Base-by-base conservation (phyloP, 2,797 vertebrate genomes). In the Scarus forsteni region DNA sequence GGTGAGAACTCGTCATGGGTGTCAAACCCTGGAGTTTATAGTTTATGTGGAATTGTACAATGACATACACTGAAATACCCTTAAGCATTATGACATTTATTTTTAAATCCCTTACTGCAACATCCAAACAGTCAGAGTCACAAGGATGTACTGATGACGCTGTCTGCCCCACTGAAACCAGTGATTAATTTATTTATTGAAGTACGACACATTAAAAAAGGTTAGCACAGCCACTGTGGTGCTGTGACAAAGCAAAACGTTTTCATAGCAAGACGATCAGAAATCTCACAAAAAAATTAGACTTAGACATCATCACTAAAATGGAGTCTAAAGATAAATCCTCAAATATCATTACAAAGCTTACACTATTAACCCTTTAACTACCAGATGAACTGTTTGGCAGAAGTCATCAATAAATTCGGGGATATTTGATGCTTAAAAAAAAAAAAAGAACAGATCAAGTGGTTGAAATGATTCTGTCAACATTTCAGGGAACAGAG, bases 91-190 rank as follows among this genome's bases (percentile, higher is more conserved):
- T 49, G 70, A 63, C 13, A 1, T 52, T n/a, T 70, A 71, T 75
- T 62, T 79, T 63, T 80, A 50, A 7, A 2, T 13, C 7, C 8
- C 10, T 8, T 6, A 0, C 0, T 6, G 54, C 59, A n/a, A 66
- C 8, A 42, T 12, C 10, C 0, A 0, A 3, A 13, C 12, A 13
- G 46, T 35, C 38, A 60, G 7, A 40, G 34, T 9, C 10, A 62
- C 8, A 35, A 56, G 52, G 19, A 39, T 38, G 8, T n/a, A 12
- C 6, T 35, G 34, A 73, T 49, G 53, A 72, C 11, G 0, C 3
- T 48, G 12, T 0, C 3, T 48, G 12, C 27, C 45, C 40, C 5
- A 48, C 34, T 52, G 70, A 80, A 81, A 84, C 77, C 51, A 46
- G 11, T 39, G 39, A 75, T 59, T 52, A 15, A 67, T 40, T 8